Conservation (phyloP, 1,140 invertebrate genomes). For the Cydia amplana region DNA sequence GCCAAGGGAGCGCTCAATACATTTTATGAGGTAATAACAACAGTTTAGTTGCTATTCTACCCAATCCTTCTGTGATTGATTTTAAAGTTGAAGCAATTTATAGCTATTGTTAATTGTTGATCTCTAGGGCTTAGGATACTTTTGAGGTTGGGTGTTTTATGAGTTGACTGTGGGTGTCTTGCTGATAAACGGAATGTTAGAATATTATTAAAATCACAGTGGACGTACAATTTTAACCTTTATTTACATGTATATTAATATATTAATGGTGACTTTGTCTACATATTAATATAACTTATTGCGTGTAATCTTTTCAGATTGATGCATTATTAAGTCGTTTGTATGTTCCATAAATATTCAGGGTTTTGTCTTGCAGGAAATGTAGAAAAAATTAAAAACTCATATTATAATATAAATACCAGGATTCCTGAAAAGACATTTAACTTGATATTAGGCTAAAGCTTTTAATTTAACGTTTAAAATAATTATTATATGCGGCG, state of each 20-base stretch:
- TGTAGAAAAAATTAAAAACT: too few species aligned
- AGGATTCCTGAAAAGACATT: too few species aligned
- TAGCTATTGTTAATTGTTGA: slow-evolving; percentile 32
- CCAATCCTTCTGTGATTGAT: slow-evolving; percentile 50
- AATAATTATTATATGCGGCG: too few species aligned
- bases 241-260: neutral
- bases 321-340: neutral
- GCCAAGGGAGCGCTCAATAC: slow-evolving; percentile 33
- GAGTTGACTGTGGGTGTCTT: neutral
- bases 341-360: neutral
- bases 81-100: slow-evolving; percentile 53
- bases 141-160: neutral
- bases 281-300: neutral
- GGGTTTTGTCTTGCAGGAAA: too few species aligned
- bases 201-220: neutral
- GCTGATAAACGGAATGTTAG: neutral
- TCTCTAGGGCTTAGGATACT: slow-evolving; percentile 34
- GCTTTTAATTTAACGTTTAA: too few species aligned
- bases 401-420: too few species aligned
- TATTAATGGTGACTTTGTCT: neutral
- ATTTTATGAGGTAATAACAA: slow-evolving; percentile 48
- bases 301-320: neutral
- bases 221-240: neutral
- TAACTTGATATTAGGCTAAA: too few species aligned
- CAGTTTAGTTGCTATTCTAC: slow-evolving; percentile 19